Base-by-base conservation (phyloP, 2,797 vertebrate species). In the Pseudomugil gertrudae region DNA sequence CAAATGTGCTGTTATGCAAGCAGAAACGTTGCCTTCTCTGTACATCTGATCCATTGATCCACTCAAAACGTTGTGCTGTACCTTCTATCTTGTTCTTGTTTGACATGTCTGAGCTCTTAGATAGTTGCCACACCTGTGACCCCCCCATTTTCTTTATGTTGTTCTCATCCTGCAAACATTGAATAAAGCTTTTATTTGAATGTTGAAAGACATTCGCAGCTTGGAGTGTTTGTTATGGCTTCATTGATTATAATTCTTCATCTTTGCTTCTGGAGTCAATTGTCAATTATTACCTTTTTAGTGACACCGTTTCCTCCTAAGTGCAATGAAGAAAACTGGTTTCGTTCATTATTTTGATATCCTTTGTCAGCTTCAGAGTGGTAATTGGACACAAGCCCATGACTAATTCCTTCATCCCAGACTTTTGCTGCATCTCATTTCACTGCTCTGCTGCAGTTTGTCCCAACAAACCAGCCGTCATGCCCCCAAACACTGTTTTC, bases 351-450 rank as follows among this genome's bases (percentile, higher is more conserved):
- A 78, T 84, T 86, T 73, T 76, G 68, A 80, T 63, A 64, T 51
- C 63, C 65, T 78, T 74, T 79, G 76, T 77, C 56, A 50, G 50
- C 65, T 76, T 71, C 68, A n/a, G 76, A 64, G 72, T 21, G 59
- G 65, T 87, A 86, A 88, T 87, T 87, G 85, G 81, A 83, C 83
- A 73, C 79, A 84, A 68, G 9, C 69, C 82, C 72, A 59, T 78
- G 77, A 79, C 72, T 83, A 84, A 82, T 87, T 87, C 78, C 58
- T 65, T 72, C 69, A 64, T 63, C 72, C 60, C 60, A 57, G 76
- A 74, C 60, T 66, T 74, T 70, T 45, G 80, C 83, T 63, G 78
- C 74, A 80, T 82, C 79, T 86, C 79, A 67, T 75, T 87, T 72
- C 72, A 63, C 61, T 47, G 66, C 80, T 85, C 66, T 57, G 68